Evolutionary conservation across 2,888 invertebrate genomes (phyloP), one percentile per base, ranked within the genome.

Genomic region (Parnassius smintheus): DNA sequence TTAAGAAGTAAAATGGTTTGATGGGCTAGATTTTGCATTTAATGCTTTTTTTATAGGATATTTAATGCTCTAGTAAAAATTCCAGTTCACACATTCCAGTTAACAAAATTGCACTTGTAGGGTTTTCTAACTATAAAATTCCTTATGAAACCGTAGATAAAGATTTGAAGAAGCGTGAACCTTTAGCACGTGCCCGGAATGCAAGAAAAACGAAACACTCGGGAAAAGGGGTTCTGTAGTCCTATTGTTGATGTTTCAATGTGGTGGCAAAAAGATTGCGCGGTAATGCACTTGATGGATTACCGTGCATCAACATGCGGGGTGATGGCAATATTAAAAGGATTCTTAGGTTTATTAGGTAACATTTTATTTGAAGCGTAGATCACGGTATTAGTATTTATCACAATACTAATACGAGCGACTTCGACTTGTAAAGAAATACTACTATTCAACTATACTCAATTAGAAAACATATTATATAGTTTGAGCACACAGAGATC

Each of bases 151-250:
- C 81, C 72, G 80, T 72, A 65, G 76, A 72, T 78, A 83, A 80
- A 71, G 73, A 76, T 77, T 74, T 66, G 67, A 72, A 68, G 71
- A 73, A 77, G 75, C 79, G 79, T 83, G 83, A 82, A 81, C 76
- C 74, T 75, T 72, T 70, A 81, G 87, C 89, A 88, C 88, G 88
- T 81, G 88, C 80, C 75, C 74, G 73, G 86, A 87, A 88, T 86
- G 85, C 73, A 66, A 72, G 75, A 78, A 82, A 85, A 84, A 81
- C 66, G 61, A 65, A 58, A 48, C 41, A 41, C 57, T 59, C 18
- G 53, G 58, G 56, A 50, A 53, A 61, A 62, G 62, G 58, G 59
- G 52, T 53, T 44, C 56, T 57, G 56, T 58, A 49, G 49, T 44
- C 53, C 60, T 73, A 66, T 62, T 62, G 55, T 59, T 59, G 58